Base-by-base conservation (phyloP, 35 echinoderm and acorn worm species). In the Ophioderma brevispina region DNA sequence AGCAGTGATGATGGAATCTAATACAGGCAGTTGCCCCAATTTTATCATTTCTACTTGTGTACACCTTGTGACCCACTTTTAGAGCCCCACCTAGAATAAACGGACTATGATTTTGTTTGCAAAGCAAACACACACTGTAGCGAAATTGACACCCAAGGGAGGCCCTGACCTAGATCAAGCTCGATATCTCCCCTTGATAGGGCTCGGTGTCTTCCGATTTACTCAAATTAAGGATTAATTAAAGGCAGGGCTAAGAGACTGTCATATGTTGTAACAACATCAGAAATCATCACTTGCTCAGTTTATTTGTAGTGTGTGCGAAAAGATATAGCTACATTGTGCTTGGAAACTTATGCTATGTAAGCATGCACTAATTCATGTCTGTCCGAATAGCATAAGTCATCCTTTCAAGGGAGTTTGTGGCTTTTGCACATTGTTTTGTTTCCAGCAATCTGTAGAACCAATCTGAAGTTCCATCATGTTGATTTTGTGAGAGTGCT, bases 161-260 rank as follows among this genome's bases (percentile, higher is more conserved):
- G 3, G 1, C 28, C 28, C 10, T 18, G 59, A 25, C 59, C 59
- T 70, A 70, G 17, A 70, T 70, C 17, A 30, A 17, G 17, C 5
- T 46, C 41, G 5, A 46, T 46, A 46, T 46, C 41, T 46, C 4
- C 23, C 17, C 59, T 70, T 13, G 28, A 70, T 25, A 70, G 59
- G 3, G 59, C 23, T 15, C 10, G 10, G 59, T 6, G 59, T 70
- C 59, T 70, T 70, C 59, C 59, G 15, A 18, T 4, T 70, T 8
- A 70, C 28, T 70, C 59, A 70, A 70, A 70, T 70, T 70, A 70
- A 18, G 59, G 59, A 70, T 70, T 70, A 70, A 70, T 70, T 70
- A 70, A 70, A 25, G 59, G 15, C 59, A 25, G 59, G 28, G 23
- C 28, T 70, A 25, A 70, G 59, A 70, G 59, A 70, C 6, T 18